phyloP scores from a whole-genome alignment of 2,797 vertebrate species.

The Platalea minor region DNA sequence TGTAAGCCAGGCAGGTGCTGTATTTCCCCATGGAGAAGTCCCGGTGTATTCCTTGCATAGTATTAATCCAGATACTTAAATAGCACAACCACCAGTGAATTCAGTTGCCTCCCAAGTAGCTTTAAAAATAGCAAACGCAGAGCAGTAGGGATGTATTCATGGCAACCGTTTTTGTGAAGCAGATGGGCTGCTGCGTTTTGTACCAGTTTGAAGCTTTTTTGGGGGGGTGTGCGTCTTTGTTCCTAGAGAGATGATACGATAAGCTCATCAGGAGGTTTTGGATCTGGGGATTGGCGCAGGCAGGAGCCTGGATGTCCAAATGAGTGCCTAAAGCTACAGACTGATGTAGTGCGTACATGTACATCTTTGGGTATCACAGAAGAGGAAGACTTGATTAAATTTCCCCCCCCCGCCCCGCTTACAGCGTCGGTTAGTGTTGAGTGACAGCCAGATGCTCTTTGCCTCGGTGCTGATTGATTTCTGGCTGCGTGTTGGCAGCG shows the following conservation, averaged over 20 bases:
- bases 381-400: not conserved
- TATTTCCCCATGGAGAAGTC: not conserved
- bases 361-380: not conserved
- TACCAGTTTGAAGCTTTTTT: not conserved
- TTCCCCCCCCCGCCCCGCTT: not conserved
- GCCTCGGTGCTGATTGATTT: not conserved
- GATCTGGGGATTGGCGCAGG: fast-evolving
- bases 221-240: not conserved
- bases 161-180: constrained; percentile 36
- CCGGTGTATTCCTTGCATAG: not conserved
- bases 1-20: not conserved
- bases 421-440: not conserved
- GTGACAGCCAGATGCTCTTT: constrained; percentile 28
- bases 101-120: constrained; percentile 20
- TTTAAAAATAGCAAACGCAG: constrained; percentile 46
- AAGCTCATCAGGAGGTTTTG: not conserved
- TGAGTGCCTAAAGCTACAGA: not conserved
- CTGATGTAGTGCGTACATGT: not conserved
- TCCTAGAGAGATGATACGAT: not conserved
- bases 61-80: constrained; percentile 21
- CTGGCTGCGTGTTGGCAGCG: not conserved
- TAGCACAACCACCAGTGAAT: not conserved
- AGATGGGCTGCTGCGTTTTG: constrained; percentile 27
- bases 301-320: not conserved
- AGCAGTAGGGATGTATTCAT: constrained; percentile 28